Evolutionary conservation across 2,113 vertebrate genomes (phyloP).

Genomic region (Halichoeres trimaculatus): DNA sequence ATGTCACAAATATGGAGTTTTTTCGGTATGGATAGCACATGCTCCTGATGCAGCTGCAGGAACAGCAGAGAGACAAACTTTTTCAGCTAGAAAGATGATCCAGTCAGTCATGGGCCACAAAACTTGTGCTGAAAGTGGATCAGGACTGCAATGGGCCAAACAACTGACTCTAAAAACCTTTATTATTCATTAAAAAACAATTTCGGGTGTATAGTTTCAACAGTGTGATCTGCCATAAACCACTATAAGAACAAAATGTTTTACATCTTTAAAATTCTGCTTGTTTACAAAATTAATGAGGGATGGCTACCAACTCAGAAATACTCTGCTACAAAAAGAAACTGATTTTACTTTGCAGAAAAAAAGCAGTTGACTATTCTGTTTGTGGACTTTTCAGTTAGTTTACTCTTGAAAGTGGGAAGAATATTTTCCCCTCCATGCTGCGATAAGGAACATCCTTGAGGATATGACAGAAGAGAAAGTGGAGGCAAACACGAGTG

Average conservation of each 20-base stretch:
- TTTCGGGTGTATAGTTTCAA: no score
- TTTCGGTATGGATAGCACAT: background rate
- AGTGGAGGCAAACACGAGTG: background rate
- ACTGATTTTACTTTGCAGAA: no score
- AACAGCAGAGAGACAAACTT: background rate
- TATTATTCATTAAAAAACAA: no score
- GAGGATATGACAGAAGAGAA: background rate
- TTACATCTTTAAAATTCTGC: no score
- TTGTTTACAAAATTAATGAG: no score
- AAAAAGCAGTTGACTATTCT: background rate
- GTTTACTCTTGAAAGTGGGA: background rate
- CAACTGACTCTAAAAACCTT: no score
- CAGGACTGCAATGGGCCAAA: no score
- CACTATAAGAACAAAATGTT: no score
- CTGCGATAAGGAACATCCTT: background rate
- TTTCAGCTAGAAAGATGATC: background rate
- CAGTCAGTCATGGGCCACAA: background rate
- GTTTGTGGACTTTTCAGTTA: conserved; percentile 1
- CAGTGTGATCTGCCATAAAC: no score
- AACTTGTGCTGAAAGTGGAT: no score
- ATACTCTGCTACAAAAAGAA: no score
- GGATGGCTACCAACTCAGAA: no score
- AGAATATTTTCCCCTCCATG: background rate
- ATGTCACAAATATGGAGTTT: background rate
- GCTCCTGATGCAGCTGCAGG: background rate